phyloP scores from a whole-genome alignment of 2,888 invertebrate genomes.

The Drosophila conformis region DNA sequence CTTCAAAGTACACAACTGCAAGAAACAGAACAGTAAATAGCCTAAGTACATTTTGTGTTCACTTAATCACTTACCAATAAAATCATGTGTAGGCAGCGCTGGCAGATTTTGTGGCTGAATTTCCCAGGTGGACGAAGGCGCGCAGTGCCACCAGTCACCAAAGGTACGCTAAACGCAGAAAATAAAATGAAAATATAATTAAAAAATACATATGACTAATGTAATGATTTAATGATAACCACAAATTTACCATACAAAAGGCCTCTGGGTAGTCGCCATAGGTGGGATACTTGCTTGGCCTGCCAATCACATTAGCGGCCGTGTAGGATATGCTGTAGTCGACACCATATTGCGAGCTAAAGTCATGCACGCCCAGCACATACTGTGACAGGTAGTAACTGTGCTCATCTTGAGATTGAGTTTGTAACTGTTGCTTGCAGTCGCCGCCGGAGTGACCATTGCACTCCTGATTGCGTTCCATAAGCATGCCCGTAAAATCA shows the following conservation, averaged over 20 bases:
- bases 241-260: slow-evolving; percentile 92
- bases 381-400: slow-evolving; percentile 88
- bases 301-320: slow-evolving; percentile 93
- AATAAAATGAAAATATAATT: background rate
- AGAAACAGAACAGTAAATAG: background rate
- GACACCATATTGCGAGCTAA: slow-evolving; percentile 96
- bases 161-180: slow-evolving; percentile 89
- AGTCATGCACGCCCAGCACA: slow-evolving; percentile 91
- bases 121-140: slow-evolving; percentile 89
- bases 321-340: slow-evolving; percentile 95
- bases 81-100: slow-evolving; percentile 90
- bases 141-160: slow-evolving; percentile 93
- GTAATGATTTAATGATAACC: background rate
- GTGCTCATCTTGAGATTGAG: slow-evolving; percentile 33
- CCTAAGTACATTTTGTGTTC: background rate
- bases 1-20: slow-evolving; percentile 83
- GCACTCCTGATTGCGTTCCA: slow-evolving; percentile 39
- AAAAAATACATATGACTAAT: background rate
- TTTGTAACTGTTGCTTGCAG: slow-evolving; percentile 40
- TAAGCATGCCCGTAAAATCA: slow-evolving; percentile 67
- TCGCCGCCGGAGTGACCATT: slow-evolving; percentile 40
- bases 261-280: slow-evolving; percentile 97
- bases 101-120: slow-evolving; percentile 91
- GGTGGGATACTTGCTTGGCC: slow-evolving; percentile 93
- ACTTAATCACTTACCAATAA: slow-evolving; percentile 87